These are phyloP conservation scores for Diorhabda sublineata DNA, from an alignment of 1,140 invertebrate genomes.

Conservation along the genomic window DNA sequence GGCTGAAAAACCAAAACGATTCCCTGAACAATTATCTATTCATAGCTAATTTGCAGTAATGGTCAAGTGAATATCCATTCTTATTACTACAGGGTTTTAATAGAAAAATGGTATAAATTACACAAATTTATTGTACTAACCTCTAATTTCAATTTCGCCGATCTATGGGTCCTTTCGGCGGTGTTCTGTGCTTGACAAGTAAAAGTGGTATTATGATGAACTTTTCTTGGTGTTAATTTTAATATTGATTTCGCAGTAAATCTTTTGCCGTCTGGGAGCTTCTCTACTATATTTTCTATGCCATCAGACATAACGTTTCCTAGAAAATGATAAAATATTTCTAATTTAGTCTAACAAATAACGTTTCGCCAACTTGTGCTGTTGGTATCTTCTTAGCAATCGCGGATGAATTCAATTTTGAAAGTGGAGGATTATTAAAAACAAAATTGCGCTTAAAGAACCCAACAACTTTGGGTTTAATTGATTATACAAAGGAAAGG, in stretches of 20 bases:
- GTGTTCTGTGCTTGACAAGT: slow-evolving; percentile 88
- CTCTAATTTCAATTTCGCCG: slow-evolving; percentile 73
- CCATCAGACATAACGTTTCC: slow-evolving; percentile 74
- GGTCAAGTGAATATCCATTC: no score
- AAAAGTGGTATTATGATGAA: slow-evolving; percentile 85
- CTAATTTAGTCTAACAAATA: no score
- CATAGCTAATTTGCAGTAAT: no score
- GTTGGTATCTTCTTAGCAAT: no score
- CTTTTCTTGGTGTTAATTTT: slow-evolving; percentile 75
- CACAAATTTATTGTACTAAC: slow-evolving; percentile 48
- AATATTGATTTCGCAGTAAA: slow-evolving; percentile 81
- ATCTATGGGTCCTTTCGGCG: slow-evolving; percentile 74
- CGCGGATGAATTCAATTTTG: no score
- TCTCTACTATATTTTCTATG: slow-evolving; percentile 68
- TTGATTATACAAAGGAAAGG: no score
- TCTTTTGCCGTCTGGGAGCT: slow-evolving; percentile 72
- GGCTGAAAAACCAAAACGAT: no score
- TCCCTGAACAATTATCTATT: no score
- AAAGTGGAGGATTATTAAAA: no score
- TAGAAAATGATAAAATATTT: slow-evolving; percentile 22
- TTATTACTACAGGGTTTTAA: neutral
- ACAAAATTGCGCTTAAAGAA: no score
- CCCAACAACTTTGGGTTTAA: no score
- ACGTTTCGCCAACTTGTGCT: no score
- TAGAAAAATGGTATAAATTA: neutral